Conservation (phyloP, 1,140 invertebrate genomes). For the Saccostrea cuccullata region DNA sequence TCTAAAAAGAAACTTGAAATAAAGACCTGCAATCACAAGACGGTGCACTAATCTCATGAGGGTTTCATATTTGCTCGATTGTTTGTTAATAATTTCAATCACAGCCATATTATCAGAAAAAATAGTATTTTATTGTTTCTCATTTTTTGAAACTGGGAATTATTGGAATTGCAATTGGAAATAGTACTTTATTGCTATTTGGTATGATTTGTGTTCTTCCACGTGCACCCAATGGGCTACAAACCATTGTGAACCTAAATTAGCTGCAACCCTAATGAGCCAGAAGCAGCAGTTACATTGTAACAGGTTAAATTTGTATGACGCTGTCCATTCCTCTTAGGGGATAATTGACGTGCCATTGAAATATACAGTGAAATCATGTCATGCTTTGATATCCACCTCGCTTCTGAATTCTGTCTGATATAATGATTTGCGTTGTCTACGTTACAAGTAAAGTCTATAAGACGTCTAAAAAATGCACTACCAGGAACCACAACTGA, state of each 20-base stretch:
- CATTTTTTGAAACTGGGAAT: too few relatives aligned
- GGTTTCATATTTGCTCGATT: conserved; percentile 43
- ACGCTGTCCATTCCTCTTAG: conserved; percentile 24
- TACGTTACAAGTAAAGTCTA: conserved; percentile 46
- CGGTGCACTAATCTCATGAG: conserved; percentile 56
- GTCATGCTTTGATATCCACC: conserved; percentile 31
- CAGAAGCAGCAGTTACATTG: conserved; percentile 34
- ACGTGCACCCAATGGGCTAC: conserved; percentile 30
- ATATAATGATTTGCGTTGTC: conserved; percentile 49
- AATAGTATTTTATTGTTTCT: conserved; percentile 52
- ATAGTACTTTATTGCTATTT: conserved; percentile 48
- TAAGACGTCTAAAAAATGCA: conserved; percentile 41
- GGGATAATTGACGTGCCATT: conserved; percentile 41
- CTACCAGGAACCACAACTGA: conserved; percentile 26
- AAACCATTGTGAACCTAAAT: conserved; percentile 50
- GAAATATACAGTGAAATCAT: conserved; percentile 25
- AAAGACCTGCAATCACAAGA: conserved; percentile 46
- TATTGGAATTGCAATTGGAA: too few relatives aligned
- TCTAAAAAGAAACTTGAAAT: conserved; percentile 51
- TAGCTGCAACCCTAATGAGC: conserved; percentile 33
- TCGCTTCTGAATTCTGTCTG: conserved; percentile 40
- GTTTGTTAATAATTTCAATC: conserved; percentile 58
- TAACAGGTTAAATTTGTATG: conserved; percentile 36
- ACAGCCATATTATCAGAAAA: conserved; percentile 61
- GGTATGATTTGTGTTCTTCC: conserved; percentile 6